Conservation (phyloP, 2,113 vertebrate species). For the Lipophrys pholis region DNA sequence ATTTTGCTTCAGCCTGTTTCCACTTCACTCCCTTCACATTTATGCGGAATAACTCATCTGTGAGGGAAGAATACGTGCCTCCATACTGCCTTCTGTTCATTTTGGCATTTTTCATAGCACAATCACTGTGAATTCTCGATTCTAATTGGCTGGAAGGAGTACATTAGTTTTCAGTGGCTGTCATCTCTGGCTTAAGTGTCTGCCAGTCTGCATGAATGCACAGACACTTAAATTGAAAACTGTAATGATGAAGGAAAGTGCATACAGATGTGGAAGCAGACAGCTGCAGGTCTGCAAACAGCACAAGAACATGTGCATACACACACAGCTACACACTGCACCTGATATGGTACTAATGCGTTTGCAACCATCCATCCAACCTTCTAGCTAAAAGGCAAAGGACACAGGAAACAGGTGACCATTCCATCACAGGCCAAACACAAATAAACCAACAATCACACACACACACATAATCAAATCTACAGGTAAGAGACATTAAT, state of each 20-base stretch:
- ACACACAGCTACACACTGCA: too few species aligned
- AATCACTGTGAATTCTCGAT: neutral
- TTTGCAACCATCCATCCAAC: too few species aligned
- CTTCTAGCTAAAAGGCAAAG: too few species aligned
- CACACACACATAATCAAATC: too few species aligned
- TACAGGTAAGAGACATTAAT: too few species aligned
- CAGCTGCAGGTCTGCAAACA: too few species aligned
- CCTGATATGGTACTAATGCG: too few species aligned
- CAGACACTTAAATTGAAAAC: constrained; percentile 1
- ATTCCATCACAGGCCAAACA: too few species aligned
- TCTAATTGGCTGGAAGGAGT: constrained; percentile 6
- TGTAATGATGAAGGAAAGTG: neutral
- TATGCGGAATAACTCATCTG: constrained; percentile 21
- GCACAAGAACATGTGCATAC: too few species aligned
- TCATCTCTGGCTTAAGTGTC: constrained; percentile 3
- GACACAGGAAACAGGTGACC: too few species aligned
- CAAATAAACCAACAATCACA: too few species aligned
- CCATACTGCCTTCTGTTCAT: constrained; percentile 23
- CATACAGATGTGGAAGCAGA: neutral
- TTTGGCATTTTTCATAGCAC: neutral
- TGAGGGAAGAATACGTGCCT: neutral
- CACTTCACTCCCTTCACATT: constrained; percentile 20
- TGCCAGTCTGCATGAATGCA: constrained; percentile 18
- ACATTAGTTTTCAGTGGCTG: constrained; percentile 14
- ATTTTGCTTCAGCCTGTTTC: constrained; percentile 40